Percentiles rank a stretch among this genome's conserved stretches.
Evolutionary conservation across 1,140 invertebrate genomes (phyloP).

Genomic region (Plectrocnemia conspersa): DNA sequence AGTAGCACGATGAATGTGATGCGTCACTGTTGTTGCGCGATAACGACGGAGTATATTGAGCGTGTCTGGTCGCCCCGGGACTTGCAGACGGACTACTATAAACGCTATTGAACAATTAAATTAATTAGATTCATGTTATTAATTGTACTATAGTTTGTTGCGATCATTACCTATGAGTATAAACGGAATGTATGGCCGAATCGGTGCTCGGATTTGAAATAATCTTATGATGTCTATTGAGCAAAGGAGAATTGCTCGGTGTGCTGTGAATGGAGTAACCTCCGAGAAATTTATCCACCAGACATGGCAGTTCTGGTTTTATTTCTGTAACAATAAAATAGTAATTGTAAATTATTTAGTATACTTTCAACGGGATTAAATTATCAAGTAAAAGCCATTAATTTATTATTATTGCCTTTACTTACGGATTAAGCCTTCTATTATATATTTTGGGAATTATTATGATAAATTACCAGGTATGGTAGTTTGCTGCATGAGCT

Average conservation of each 20-base stretch:
- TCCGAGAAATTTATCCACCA: conserved; percentile 61
- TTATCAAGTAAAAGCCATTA: too few species aligned
- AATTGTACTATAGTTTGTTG: not conserved
- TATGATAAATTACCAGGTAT: conserved; percentile 12
- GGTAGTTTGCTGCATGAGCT: conserved; percentile 22
- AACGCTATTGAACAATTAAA: conserved; percentile 41
- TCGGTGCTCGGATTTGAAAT: conserved; percentile 70
- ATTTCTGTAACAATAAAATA: conserved; percentile 37
- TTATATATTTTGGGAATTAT: too few species aligned
- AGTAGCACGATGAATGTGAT: conserved; percentile 77
- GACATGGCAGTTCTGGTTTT: conserved; percentile 54
- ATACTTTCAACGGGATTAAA: too few species aligned
- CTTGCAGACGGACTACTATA: conserved; percentile 79
- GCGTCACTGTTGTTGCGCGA: conserved; percentile 87
- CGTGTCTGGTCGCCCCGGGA: conserved; percentile 77
- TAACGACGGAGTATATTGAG: conserved; percentile 72
- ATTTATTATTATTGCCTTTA: too few species aligned
- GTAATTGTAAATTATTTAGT: too few species aligned
- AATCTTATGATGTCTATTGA: conserved; percentile 57
- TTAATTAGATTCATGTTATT: not conserved
- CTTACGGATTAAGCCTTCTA: too few species aligned
- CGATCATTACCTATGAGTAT: conserved; percentile 54
- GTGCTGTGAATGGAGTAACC: conserved; percentile 56
- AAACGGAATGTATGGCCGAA: conserved; percentile 82
- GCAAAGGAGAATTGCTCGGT: conserved; percentile 61